Conservation (phyloP, 2,113 vertebrate genomes). For the Daboia siamensis region DNA sequence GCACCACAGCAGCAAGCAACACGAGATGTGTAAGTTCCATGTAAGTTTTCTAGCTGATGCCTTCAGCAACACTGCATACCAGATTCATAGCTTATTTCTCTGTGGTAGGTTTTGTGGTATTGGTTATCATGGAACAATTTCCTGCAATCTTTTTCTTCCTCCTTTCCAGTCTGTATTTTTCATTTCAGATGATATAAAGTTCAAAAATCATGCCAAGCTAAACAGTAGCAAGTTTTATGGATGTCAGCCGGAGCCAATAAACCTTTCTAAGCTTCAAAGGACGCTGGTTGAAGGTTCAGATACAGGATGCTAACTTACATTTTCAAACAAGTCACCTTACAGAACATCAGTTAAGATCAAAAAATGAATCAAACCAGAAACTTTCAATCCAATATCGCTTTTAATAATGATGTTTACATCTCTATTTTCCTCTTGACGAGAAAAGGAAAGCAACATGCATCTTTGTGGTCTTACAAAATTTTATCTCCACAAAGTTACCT, state of each 20-base stretch:
- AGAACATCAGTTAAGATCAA: not conserved
- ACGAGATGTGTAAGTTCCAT: too few relatives aligned
- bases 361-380: not conserved
- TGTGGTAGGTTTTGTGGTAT: not conserved
- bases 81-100: not conserved
- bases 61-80: not conserved
- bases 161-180: not conserved
- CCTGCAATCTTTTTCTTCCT: not conserved
- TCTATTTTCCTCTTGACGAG: not conserved
- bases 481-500: constrained; percentile 15
- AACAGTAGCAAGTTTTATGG: not conserved
- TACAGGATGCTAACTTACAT: not conserved
- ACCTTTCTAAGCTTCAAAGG: constrained; percentile 14
- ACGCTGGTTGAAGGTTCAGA: not conserved
- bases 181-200: not conserved
- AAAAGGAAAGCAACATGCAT: not conserved
- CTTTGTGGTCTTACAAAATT: constrained; percentile 7
- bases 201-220: not conserved
- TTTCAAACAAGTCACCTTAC: constrained; percentile 12
- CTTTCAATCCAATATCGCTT: constrained; percentile 11
- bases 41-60: not conserved
- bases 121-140: not conserved
- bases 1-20: too few relatives aligned
- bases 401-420: not conserved
- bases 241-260: constrained; percentile 16